Base-by-base conservation (phyloP, 2,797 vertebrate genomes). In the Galago senegalensis region DNA sequence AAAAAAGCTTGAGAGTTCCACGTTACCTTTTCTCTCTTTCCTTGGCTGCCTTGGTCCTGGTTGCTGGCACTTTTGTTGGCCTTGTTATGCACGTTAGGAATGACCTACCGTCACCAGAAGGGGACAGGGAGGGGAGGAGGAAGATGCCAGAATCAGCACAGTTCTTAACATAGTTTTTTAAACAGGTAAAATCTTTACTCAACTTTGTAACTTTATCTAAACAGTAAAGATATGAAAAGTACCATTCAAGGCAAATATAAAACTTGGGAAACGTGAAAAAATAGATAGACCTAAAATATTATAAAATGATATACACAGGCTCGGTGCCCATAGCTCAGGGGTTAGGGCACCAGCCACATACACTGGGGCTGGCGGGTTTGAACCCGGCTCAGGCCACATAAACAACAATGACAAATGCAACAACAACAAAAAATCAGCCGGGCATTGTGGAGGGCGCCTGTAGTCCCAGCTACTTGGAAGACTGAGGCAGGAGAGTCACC, bases 1-100 rank as follows among this genome's bases (percentile, higher is more conserved):
- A 53, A 53, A 43, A 82, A 92, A 69, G 31, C 10, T 21, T 56
- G 17, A 53, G 37, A 93, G 46, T 3, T 46, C 82, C 37, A 29
- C 31, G 16, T 96, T 92, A 99, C 98, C 98, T 98, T 98, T 93
- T 98, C 98, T 83, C 77, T 97, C 83, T 81, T 97, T 9, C 95
- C 97, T 91, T 96, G 97, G 88, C 94, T 97, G 76, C 92, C 96
- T 49, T 95, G 93, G 40, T 97, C 96, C 49, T 97, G 97, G 80
- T 96, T 97, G 82, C 70, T 96, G 77, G 91, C 56, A 49, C 76
- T 72, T 95, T 97, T 98, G 79, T 95, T 84, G 97, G 96, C 97
- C 87, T 98, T 98, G 46, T 95, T 96, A 27, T 97, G 98, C 17
- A 95, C 1, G 0, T 81, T 84, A 86, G 98, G 92, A 97, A 98